These are phyloP conservation scores for Lepidostoma basale DNA, from an alignment of 1,140 invertebrate genomes.

Conservation along the genomic window DNA sequence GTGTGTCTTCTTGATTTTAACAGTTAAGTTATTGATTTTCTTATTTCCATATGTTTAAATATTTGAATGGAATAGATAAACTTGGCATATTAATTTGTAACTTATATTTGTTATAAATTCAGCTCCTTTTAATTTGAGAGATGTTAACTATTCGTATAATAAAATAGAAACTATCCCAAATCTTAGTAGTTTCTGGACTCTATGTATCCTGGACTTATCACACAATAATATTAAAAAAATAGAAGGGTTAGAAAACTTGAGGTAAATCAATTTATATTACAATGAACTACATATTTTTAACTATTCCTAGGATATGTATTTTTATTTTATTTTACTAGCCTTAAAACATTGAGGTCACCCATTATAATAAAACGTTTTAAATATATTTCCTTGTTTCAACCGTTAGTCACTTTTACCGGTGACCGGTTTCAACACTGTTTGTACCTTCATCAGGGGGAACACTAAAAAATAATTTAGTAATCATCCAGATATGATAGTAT, in stretches of 20 bases:
- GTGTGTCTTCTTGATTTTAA: slow-evolving; percentile 12
- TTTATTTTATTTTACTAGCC: background rate
- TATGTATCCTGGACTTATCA: slow-evolving; percentile 30
- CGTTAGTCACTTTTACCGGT: background rate
- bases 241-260: slow-evolving; percentile 25
- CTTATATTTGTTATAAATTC: background rate
- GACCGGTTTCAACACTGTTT: too few relatives aligned
- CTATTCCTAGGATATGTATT: background rate
- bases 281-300: background rate
- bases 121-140: slow-evolving; percentile 29
- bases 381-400: background rate
- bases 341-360: background rate
- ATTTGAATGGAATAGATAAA: background rate
- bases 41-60: background rate
- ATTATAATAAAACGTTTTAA: background rate
- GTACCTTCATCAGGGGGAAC: too few relatives aligned
- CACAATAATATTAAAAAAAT: slow-evolving; percentile 37
- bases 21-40: slow-evolving; percentile 5
- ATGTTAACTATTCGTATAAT: slow-evolving; percentile 37
- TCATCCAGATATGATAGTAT: too few relatives aligned
- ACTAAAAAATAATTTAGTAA: too few relatives aligned
- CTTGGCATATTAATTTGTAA: background rate
- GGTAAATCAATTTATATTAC: background rate
- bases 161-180: slow-evolving; percentile 32
- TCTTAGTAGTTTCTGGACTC: slow-evolving; percentile 32